Evolutionary conservation across 53 echinoderm and acorn worm species (phyloP), one percentile per base, ranked within the genome.

Genomic region (Holothuria scabra): DNA sequence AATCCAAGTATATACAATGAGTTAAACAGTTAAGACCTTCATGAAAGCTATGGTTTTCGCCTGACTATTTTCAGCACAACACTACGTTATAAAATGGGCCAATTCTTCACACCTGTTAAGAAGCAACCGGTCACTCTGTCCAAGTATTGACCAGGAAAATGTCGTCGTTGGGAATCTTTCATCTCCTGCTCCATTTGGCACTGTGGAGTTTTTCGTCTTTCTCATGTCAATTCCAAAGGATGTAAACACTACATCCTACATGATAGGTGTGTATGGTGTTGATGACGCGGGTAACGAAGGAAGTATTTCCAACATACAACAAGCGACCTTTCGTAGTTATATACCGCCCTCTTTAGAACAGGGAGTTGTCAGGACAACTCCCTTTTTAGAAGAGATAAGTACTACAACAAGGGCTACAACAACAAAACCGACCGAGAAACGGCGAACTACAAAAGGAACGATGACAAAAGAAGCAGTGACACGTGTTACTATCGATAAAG

Each of bases 111-210:
- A 24, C 23, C 23, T 13, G 26, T 26, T 72, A 21, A 44, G 72
- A 7, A 46, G 5, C 3, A 22, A 72, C 24, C 46, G 3, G 0
- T 20, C 21, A 5, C 25, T 46, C 20, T 44, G 25, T 26, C 44
- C 24, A 41, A 12, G 10, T 23, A 7, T 72, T 46, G 46, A 46
- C 8, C 21, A 72, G 44, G 19, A 10, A 12, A 49, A 72, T 11
- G 26, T 72, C 21, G 11, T 72, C 21, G 8, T 24, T 14, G 72
- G 72, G 3, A 72, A 46, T 28, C 41, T 72, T 10, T 72, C 72
- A 23, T 72, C 72, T 20, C 72, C 72, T 44, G 44, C 46, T 22
- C 49, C 72, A 6, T 72, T 72, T 46, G 72, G 72, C 22, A 72
- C 32, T 11, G 46, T 14, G 16, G 72, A 72, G 34, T 26, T 20